Evolutionary conservation across 2,888 invertebrate genomes (phyloP).

Genomic region (Drosophila lutescens): DNA sequence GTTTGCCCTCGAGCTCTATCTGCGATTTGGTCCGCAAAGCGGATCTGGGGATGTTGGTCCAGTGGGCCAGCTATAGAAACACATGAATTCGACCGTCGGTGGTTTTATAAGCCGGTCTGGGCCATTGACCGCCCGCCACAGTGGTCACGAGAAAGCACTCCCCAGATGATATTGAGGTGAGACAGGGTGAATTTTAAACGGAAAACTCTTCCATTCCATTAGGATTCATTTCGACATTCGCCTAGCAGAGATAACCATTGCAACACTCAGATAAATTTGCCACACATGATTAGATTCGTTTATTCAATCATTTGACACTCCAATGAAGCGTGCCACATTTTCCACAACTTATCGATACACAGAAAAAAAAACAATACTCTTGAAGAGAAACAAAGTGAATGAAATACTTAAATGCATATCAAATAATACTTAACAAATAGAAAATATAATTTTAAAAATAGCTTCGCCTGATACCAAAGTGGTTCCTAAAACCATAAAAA

Average conservation of each 20-base stretch:
- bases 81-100: slow-evolving; percentile 3
- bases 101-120: slow-evolving; percentile 44
- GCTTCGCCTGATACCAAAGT: neutral
- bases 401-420: no score
- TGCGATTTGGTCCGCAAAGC: slow-evolving; percentile 39
- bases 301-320: slow-evolving; percentile 33
- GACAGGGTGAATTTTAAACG: neutral
- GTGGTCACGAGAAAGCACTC: slow-evolving; percentile 16
- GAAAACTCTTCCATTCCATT: neutral
- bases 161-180: neutral
- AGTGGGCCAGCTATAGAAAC: neutral
- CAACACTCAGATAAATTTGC: slow-evolving; percentile 12
- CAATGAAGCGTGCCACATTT: slow-evolving; percentile 15
- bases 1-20: slow-evolving; percentile 41
- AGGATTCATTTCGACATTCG: neutral
- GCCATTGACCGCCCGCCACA: slow-evolving; percentile 8
- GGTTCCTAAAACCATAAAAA: neutral
- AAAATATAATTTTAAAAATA: no score
- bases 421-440: no score
- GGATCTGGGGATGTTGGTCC: slow-evolving; percentile 28
- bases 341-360: neutral
- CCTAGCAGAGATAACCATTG: slow-evolving; percentile 6
- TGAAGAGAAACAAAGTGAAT: no score
- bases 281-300: slow-evolving; percentile 28
- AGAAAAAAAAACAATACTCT: neutral